These are phyloP conservation scores for Xanthostigma xanthostigma DNA, from an alignment of 2,888 invertebrate species.

Conservation along the genomic window DNA sequence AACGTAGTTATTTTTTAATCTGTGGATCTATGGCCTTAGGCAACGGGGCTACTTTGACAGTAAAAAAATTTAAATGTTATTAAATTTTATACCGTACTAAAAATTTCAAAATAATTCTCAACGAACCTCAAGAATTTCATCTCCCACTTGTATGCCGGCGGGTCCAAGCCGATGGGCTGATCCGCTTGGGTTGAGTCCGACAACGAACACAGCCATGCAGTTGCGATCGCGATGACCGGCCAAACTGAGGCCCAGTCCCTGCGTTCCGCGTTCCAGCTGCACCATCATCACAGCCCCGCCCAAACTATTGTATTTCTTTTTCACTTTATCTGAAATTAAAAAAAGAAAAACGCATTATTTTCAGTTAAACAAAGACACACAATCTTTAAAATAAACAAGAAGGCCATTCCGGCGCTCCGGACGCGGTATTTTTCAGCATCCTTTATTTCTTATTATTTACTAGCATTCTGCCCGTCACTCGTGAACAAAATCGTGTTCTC, in stretches of 20 bases:
- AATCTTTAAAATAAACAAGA: too few relatives aligned
- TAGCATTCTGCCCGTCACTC: too few relatives aligned
- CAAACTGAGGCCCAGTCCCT: conserved; percentile 77
- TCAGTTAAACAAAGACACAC: background rate
- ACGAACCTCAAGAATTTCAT: conserved; percentile 83
- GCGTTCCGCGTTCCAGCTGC: conserved; percentile 56
- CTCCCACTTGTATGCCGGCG: conserved; percentile 67
- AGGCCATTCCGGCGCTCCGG: too few relatives aligned
- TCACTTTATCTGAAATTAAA: conserved; percentile 67
- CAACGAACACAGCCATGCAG: conserved; percentile 92
- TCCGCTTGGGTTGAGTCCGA: conserved; percentile 85
- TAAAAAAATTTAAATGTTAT: background rate
- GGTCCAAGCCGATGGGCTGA: conserved; percentile 51
- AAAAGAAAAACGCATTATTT: conserved; percentile 5
- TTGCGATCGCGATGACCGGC: conserved; percentile 89
- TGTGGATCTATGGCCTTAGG: too few relatives aligned
- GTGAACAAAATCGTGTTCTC: too few relatives aligned
- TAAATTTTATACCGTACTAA: background rate
- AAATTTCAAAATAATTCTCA: background rate
- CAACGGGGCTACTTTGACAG: too few relatives aligned
- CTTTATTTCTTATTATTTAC: too few relatives aligned
- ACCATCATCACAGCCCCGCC: conserved; percentile 57
- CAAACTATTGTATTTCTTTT: conserved; percentile 78
- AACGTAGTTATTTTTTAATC: too few relatives aligned
- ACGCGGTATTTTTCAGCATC: too few relatives aligned